These are phyloP conservation scores for Cantharis rufa DNA, from an alignment of 2,888 invertebrate genomes.

Conservation along the genomic window DNA sequence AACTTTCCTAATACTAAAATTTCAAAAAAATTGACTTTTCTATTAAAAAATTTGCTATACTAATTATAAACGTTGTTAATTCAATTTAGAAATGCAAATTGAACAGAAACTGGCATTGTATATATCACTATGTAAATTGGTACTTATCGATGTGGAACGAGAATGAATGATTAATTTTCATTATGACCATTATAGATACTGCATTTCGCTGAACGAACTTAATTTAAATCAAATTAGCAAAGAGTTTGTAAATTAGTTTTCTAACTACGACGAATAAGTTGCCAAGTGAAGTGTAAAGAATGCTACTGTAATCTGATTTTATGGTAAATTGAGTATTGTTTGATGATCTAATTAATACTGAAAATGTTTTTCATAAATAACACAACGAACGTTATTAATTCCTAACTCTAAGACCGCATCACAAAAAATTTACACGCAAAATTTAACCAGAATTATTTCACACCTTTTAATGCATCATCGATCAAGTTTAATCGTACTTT, in stretches of 20 bases:
- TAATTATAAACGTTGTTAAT: background rate
- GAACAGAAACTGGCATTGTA: constrained; percentile 8
- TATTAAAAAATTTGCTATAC: background rate
- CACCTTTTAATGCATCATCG: background rate
- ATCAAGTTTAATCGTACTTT: background rate
- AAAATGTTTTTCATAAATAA: constrained; percentile 15
- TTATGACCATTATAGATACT: constrained; percentile 34
- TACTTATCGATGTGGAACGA: constrained; percentile 32
- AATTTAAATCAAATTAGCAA: constrained; percentile 53
- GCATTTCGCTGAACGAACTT: constrained; percentile 50
- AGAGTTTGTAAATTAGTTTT: constrained; percentile 54
- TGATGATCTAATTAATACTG: constrained; percentile 41
- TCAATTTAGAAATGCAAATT: constrained; percentile 2
- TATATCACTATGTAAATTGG: constrained; percentile 25
- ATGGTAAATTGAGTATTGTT: constrained; percentile 54
- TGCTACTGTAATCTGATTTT: constrained; percentile 51
- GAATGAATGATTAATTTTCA: constrained; percentile 41
- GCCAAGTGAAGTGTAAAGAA: constrained; percentile 48
- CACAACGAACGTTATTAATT: background rate
- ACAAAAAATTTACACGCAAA: background rate
- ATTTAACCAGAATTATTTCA: background rate
- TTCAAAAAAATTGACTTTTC: background rate
- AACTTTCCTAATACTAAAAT: background rate
- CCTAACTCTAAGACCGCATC: background rate
- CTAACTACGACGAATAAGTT: constrained; percentile 41